phyloP scores from a whole-genome alignment of 1,140 invertebrate species.

The Drosophila nebulosa region DNA sequence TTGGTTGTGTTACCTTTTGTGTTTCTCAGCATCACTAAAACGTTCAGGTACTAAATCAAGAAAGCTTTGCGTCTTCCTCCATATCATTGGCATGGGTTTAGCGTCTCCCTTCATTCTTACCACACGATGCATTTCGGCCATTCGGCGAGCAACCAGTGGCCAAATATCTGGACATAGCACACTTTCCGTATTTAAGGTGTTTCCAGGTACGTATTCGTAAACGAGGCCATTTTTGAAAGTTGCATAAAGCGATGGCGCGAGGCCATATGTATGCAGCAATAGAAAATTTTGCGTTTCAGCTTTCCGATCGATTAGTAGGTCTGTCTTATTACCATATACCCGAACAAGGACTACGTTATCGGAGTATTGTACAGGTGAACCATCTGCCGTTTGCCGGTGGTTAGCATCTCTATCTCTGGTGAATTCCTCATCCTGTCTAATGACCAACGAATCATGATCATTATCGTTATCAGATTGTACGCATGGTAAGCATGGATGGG shows the following conservation, averaged over 20 bases:
- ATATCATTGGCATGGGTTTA: slow-evolving; percentile 84
- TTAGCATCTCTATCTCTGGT: background rate
- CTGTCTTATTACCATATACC: slow-evolving; percentile 96
- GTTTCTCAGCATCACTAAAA: slow-evolving; percentile 84
- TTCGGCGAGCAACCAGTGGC: slow-evolving; percentile 87
- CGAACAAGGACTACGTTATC: slow-evolving; percentile 92
- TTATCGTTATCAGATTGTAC: slow-evolving; percentile 25
- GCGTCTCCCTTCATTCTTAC: slow-evolving; percentile 40
- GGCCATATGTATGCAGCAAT: slow-evolving; percentile 87
- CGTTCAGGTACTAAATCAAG: slow-evolving; percentile 86
- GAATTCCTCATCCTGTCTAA: slow-evolving; percentile 14
- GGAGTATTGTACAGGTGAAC: slow-evolving; percentile 75
- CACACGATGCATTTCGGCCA: slow-evolving; percentile 91
- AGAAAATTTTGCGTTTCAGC: slow-evolving; percentile 89
- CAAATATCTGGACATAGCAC: slow-evolving; percentile 88
- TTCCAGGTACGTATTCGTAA: slow-evolving; percentile 95
- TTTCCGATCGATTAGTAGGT: slow-evolving; percentile 94
- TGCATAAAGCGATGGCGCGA: slow-evolving; percentile 93
- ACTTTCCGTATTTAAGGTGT: slow-evolving; percentile 87
- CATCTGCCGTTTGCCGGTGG: slow-evolving; percentile 42
- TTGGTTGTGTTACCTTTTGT: slow-evolving; percentile 83
- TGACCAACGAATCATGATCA: slow-evolving; percentile 15
- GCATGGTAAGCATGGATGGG: slow-evolving; percentile 25
- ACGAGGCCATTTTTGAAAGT: slow-evolving; percentile 96
- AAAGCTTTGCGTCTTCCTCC: slow-evolving; percentile 89